A percentile compares a stretch with the other conserved stretches of the same genome.
phyloP scores from a whole-genome alignment of 2,888 invertebrate species.

The Cheilosia scutellata region DNA sequence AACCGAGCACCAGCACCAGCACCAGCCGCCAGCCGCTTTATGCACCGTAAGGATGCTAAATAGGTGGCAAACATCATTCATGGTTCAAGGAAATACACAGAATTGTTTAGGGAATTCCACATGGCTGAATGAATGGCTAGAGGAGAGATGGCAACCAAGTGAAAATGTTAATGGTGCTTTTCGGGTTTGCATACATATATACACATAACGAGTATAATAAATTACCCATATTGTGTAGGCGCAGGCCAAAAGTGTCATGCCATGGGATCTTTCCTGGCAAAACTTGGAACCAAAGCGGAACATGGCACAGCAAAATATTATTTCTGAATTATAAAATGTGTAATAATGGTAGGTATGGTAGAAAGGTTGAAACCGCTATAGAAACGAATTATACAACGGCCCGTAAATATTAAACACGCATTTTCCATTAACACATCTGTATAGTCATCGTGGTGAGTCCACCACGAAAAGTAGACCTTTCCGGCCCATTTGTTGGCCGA shows the following conservation, averaged over 20 bases:
- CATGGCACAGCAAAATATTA: slow-evolving; percentile 51
- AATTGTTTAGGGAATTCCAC: slow-evolving; percentile 73
- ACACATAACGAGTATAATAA: slow-evolving; percentile 67
- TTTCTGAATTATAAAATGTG: slow-evolving; percentile 40
- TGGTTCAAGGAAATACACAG: slow-evolving; percentile 72
- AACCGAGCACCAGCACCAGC: slow-evolving; percentile 37
- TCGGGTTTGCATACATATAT: slow-evolving; percentile 45
- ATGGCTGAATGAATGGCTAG: slow-evolving; percentile 61
- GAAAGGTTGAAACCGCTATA: slow-evolving; percentile 19
- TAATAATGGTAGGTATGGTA: neutral
- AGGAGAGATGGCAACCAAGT: slow-evolving; percentile 60
- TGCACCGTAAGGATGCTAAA: slow-evolving; percentile 60
- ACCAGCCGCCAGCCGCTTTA: slow-evolving; percentile 47
- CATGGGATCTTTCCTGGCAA: slow-evolving; percentile 38
- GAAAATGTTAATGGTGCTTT: slow-evolving; percentile 72
- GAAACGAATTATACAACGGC: neutral
- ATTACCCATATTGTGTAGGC: slow-evolving; percentile 56
- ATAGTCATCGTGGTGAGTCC: slow-evolving; percentile 1
- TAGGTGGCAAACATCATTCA: slow-evolving; percentile 75
- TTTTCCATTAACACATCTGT: slow-evolving; percentile 53
- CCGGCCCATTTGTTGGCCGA: no score
- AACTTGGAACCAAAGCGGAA: slow-evolving; percentile 28
- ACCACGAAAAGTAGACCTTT: slow-evolving; percentile 20
- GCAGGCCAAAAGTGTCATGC: slow-evolving; percentile 26
- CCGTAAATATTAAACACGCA: slow-evolving; percentile 45